Conservation (phyloP, 2,113 vertebrate species). For the Oxygymnocypris stewartii region DNA sequence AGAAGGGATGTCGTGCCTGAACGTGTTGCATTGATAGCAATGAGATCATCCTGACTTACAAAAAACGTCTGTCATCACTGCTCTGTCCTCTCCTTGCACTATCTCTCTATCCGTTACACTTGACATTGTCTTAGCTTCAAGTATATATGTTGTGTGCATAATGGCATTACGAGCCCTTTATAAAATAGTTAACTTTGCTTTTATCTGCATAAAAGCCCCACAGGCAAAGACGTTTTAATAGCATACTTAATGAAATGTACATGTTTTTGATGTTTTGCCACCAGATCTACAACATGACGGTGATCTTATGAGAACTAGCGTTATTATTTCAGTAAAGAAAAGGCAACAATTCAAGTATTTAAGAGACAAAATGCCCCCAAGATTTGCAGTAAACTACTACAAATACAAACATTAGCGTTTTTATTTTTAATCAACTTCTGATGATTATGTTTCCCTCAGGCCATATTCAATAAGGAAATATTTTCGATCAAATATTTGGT, state of each 20-base stretch:
- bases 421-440: background rate
- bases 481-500: background rate
- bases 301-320: background rate
- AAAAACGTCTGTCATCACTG: background rate
- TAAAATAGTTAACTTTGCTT: background rate
- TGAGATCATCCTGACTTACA: constrained; percentile 69
- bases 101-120: background rate
- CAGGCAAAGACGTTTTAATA: background rate
- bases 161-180: background rate
- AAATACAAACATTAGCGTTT: background rate
- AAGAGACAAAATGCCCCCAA: background rate
- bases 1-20: constrained; percentile 64
- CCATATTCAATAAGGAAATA: constrained; percentile 9
- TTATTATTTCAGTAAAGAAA: background rate
- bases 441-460: background rate
- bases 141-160: background rate
- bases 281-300: background rate
- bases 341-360: background rate
- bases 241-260: background rate
- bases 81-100: background rate
- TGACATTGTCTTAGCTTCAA: background rate
- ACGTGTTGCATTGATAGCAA: constrained; percentile 66
- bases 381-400: background rate
- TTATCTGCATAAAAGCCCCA: background rate
- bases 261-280: background rate